Percentiles rank a stretch among this genome's conserved stretches.
Evolutionary conservation across 2,797 vertebrate genomes (phyloP).

Genomic region (Eurystomus glaucurus): DNA sequence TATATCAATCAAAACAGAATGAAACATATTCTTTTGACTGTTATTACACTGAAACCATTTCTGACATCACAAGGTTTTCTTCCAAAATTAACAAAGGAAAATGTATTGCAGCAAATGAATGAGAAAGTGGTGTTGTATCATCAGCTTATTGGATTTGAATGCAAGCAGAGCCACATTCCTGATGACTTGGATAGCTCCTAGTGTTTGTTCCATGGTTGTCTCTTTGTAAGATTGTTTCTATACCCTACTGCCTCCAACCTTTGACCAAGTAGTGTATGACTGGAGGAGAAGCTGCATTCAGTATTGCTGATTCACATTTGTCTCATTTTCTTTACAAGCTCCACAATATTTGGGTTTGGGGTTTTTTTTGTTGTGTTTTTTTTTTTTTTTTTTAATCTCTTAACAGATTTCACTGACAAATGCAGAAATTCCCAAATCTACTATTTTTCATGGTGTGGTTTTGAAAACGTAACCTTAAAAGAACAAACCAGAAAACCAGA

Average conservation of each 20-base stretch:
- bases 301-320: neutral
- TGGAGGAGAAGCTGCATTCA: neutral
- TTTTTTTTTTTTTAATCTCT: neutral
- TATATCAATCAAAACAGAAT: neutral
- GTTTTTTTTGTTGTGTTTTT: too few species aligned
- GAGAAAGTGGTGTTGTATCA: neutral
- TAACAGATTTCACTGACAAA: neutral
- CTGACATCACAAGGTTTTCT: neutral
- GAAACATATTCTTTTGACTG: accelerated
- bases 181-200: neutral
- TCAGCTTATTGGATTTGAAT: neutral
- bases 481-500: neutral
- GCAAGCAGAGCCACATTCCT: neutral
- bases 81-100: neutral
- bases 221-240: neutral
- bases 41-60: neutral
- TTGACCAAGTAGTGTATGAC: neutral
- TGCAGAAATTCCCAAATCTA: neutral
- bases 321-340: neutral
- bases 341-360: too few species aligned
- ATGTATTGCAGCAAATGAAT: neutral
- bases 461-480: neutral
- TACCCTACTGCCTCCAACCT: neutral
- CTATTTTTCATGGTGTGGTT: neutral
- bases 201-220: accelerated